Conservation (phyloP, 1,140 invertebrate species). For the Andricus grossulariae region DNA sequence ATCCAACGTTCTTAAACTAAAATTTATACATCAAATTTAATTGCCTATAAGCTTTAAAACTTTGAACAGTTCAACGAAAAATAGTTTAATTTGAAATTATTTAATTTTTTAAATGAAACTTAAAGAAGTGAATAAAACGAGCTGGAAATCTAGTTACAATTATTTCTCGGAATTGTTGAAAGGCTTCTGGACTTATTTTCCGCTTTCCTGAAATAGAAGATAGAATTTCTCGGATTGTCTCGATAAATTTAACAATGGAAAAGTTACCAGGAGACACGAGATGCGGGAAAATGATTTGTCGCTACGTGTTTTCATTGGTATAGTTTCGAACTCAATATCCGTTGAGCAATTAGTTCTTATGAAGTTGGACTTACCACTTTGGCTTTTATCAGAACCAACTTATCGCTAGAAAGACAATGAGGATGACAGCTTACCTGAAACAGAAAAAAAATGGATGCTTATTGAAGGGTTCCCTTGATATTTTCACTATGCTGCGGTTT, state of each 20-base stretch:
- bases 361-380: slow-evolving; percentile 53
- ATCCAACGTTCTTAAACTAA: too few relatives aligned
- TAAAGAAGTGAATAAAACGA: slow-evolving; percentile 47
- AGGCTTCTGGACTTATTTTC: neutral
- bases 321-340: slow-evolving; percentile 33
- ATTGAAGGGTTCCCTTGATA: slow-evolving; percentile 60
- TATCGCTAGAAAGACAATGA: slow-evolving; percentile 52
- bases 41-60: too few relatives aligned
- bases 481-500: slow-evolving; percentile 49
- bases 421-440: slow-evolving; percentile 58
- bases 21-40: too few relatives aligned
- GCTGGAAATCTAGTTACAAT: slow-evolving; percentile 50
- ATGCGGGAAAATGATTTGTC: slow-evolving; percentile 8
- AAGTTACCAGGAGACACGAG: slow-evolving; percentile 1
- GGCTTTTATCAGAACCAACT: slow-evolving; percentile 48
- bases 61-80: too few relatives aligned
- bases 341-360: slow-evolving; percentile 47
- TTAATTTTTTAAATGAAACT: too few relatives aligned
- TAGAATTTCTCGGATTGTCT: neutral
- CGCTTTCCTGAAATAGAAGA: neutral
- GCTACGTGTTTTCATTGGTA: neutral
- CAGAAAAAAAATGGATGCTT: slow-evolving; percentile 68
- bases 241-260: slow-evolving; percentile 23
- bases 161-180: slow-evolving; percentile 31
- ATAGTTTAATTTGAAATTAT: too few relatives aligned